Percentiles rank a stretch among this genome's conserved stretches.
Evolutionary conservation across 2,888 invertebrate species (phyloP).

Genomic region (Euclidia mi): DNA sequence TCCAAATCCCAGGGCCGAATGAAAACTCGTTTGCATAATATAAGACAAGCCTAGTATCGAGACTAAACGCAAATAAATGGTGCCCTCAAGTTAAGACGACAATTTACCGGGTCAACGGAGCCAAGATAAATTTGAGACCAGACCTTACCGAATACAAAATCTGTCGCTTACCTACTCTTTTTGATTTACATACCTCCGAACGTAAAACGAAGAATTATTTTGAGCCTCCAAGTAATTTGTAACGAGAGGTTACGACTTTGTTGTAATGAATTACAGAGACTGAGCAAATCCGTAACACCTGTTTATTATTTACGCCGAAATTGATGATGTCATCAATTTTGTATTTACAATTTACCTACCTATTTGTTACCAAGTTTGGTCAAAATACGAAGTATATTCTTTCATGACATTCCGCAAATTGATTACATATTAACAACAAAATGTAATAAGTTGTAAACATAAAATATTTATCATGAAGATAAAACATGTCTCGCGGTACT

Average conservation of each 20-base stretch:
- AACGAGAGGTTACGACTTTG: slow-evolving; percentile 15
- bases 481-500: too few relatives aligned
- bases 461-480: too few relatives aligned
- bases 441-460: too few relatives aligned
- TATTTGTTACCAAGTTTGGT: too few relatives aligned
- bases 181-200: slow-evolving; percentile 59
- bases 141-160: slow-evolving; percentile 75
- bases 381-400: too few relatives aligned
- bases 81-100: slow-evolving; percentile 81
- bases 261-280: slow-evolving; percentile 11
- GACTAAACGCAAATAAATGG: slow-evolving; percentile 85
- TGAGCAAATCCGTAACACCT: slow-evolving; percentile 1
- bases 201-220: slow-evolving; percentile 51
- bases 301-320: slow-evolving; percentile 1
- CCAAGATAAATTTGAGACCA: slow-evolving; percentile 77
- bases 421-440: too few relatives aligned
- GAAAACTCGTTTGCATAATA: slow-evolving; percentile 83
- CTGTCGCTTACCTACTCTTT: slow-evolving; percentile 64
- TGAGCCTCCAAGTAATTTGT: slow-evolving; percentile 31
- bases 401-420: too few relatives aligned
- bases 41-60: slow-evolving; percentile 77
- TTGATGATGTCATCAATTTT: not conserved
- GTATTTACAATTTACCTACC: too few relatives aligned
- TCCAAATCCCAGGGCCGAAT: slow-evolving; percentile 67
- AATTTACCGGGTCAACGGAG: slow-evolving; percentile 83